A percentile compares a stretch with the other conserved stretches of the same genome.
phyloP scores from a whole-genome alignment of 2,888 invertebrate species.

The Callyntrura sp. region DNA sequence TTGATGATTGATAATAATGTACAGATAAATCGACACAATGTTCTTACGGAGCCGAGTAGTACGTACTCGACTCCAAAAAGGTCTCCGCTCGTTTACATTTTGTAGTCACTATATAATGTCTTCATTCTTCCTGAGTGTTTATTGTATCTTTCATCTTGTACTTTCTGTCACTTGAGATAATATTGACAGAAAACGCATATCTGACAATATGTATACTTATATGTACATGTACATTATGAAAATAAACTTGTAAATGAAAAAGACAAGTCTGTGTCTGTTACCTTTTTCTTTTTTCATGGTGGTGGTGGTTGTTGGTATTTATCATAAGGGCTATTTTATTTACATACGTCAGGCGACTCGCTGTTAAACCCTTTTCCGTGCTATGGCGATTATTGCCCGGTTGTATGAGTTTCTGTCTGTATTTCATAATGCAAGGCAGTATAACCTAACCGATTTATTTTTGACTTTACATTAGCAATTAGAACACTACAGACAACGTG shows the following conservation, averaged over 20 bases:
- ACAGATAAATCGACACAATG: too few relatives aligned
- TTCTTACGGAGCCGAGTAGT: too few relatives aligned
- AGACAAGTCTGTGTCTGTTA: neutral
- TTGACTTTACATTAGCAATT: slow-evolving; percentile 14
- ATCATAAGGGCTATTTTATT: slow-evolving; percentile 6
- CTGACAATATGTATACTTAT: neutral
- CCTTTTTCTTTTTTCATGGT: slow-evolving; percentile 10
- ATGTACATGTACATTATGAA: slow-evolving; percentile 4
- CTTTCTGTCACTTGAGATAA: too few relatives aligned
- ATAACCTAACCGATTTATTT: neutral
- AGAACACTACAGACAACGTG: too few relatives aligned
- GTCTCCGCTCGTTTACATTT: neutral
- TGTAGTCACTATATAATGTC: neutral
- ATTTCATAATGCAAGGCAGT: neutral
- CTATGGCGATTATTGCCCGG: neutral
- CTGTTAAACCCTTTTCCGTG: neutral
- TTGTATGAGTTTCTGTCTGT: neutral
- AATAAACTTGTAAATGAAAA: slow-evolving; percentile 33
- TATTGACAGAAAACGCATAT: too few relatives aligned
- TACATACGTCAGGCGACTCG: slow-evolving; percentile 11
- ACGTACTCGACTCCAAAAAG: too few relatives aligned
- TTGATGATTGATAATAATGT: neutral
- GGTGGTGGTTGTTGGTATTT: too few relatives aligned
- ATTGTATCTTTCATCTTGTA: neutral
- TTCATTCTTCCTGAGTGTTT: neutral